Conservation (phyloP, 1,140 invertebrate genomes). For the Cataglyphis hispanica region DNA sequence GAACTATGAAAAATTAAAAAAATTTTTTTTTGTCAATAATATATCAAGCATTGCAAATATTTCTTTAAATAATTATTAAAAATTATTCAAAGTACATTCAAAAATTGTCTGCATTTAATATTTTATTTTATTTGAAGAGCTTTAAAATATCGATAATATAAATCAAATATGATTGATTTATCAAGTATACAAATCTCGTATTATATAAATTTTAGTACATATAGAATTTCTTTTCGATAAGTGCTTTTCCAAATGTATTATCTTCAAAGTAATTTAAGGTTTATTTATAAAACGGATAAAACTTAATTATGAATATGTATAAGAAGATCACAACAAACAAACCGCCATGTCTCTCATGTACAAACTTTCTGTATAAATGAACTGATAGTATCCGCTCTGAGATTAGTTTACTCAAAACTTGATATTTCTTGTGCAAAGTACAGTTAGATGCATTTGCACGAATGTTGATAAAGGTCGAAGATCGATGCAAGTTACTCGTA, state of each 20-base stretch:
- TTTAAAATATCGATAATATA: background rate
- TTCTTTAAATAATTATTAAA: constrained; percentile 1
- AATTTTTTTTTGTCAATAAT: background rate
- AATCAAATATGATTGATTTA: constrained; percentile 4
- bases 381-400: background rate
- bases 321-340: background rate
- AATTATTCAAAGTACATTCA: background rate
- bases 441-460: background rate
- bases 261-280: background rate
- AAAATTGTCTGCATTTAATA: background rate
- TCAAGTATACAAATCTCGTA: background rate
- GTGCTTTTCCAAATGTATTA: background rate
- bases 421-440: background rate
- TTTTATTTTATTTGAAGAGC: constrained; percentile 7
- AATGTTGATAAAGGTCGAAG: constrained; percentile 55
- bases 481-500: constrained; percentile 1
- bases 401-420: background rate
- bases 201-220: background rate
- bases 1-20: background rate
- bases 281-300: background rate
- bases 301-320: background rate
- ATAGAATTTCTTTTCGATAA: background rate
- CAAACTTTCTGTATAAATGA: background rate
- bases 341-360: background rate
- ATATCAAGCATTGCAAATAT: background rate